Percentiles rank a stretch among this genome's conserved stretches.
Evolutionary conservation across 2,113 vertebrate species (phyloP).

Genomic region (Zosterops hypoxanthus): DNA sequence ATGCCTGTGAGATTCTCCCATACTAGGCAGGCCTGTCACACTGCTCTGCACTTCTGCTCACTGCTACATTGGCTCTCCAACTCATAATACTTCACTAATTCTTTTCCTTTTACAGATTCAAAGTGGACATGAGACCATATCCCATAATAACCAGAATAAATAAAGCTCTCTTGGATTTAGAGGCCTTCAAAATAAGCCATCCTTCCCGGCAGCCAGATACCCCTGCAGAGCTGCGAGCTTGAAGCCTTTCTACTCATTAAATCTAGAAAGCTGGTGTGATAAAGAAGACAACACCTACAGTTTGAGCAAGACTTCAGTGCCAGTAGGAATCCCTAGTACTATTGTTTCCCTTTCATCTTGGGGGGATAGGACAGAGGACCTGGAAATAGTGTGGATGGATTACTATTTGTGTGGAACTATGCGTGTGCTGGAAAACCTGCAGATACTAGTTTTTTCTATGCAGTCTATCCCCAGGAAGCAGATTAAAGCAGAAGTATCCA

Average conservation of each 20-base stretch:
- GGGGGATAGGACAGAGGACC: background rate
- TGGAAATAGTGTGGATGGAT: background rate
- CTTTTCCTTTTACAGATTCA: conserved; percentile 79
- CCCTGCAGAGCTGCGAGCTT: conserved; percentile 81
- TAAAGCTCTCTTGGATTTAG: conserved; percentile 81
- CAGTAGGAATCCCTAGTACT: background rate
- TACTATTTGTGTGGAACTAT: background rate
- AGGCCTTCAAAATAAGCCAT: conserved; percentile 89
- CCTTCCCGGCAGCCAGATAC: conserved; percentile 90
- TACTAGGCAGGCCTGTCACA: background rate
- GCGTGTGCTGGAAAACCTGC: background rate
- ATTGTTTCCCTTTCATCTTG: background rate
- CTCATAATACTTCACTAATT: background rate
- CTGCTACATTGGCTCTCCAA: background rate
- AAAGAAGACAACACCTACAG: background rate
- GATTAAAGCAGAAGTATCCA: conserved; percentile 35
- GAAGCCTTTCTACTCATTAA: background rate
- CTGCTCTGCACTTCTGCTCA: background rate
- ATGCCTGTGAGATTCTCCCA: background rate
- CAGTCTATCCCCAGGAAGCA: background rate
- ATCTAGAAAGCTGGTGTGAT: background rate
- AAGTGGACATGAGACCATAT: conserved; percentile 85
- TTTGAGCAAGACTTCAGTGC: background rate
- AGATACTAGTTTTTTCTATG: background rate
- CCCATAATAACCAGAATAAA: conserved; percentile 88